phyloP scores from a whole-genome alignment of 2,113 vertebrate species.

The Rafetus swinhoei region DNA sequence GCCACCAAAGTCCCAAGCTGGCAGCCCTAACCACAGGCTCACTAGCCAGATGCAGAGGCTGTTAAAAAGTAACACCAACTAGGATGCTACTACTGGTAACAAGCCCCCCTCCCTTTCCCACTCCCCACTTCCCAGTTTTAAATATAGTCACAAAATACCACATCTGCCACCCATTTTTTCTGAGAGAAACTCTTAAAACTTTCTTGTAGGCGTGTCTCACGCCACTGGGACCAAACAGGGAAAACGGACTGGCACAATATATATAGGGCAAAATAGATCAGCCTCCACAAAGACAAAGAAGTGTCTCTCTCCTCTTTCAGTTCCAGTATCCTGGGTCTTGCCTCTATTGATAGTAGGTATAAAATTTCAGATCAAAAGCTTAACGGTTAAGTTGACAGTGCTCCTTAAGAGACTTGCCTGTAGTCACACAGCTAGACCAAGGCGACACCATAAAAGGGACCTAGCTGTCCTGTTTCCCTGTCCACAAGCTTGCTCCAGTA shows the following conservation, averaged over 20 bases:
- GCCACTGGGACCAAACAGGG: background rate
- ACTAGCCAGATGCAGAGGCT: background rate
- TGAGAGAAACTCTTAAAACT: background rate
- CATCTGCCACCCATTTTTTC: background rate
- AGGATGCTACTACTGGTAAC: background rate
- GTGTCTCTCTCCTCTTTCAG: background rate
- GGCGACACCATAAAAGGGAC: background rate
- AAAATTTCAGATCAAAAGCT: background rate
- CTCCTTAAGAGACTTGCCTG: background rate
- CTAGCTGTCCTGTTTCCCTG: background rate
- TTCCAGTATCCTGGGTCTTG: background rate
- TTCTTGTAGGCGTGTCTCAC: background rate
- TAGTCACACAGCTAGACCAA: background rate
- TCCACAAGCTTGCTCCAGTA: accelerated
- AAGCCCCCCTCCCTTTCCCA: too few species aligned
- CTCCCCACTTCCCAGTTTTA: too few species aligned
- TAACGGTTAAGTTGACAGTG: background rate
- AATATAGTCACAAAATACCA: background rate
- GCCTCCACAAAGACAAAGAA: background rate
- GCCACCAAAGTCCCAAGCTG: background rate
- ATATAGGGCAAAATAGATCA: background rate
- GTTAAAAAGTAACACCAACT: background rate
- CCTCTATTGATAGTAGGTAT: background rate
- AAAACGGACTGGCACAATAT: background rate
- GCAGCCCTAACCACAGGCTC: background rate